These are phyloP conservation scores for Philantomba maxwellii DNA, from an alignment of 2,113 vertebrate species.

Conservation along the genomic window DNA sequence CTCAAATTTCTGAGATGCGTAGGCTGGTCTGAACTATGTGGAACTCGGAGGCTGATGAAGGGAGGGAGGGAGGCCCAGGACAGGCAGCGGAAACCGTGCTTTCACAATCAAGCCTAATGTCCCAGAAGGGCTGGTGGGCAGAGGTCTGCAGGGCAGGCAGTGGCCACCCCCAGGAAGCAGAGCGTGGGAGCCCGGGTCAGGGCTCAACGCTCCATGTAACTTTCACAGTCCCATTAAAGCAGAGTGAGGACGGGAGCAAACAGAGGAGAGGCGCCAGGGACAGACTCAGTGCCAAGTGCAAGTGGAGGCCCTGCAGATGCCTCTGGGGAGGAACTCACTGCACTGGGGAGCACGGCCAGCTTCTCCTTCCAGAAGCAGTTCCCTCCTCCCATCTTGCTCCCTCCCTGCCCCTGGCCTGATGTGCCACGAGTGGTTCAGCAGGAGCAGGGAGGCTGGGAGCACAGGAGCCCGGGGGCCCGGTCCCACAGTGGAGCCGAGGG, in stretches of 20 bases:
- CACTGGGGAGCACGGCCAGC: not conserved
- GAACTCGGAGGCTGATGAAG: not conserved
- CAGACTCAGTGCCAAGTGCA: not conserved
- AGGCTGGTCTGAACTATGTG: not conserved
- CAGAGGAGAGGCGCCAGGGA: not conserved
- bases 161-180: not conserved
- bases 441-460: not conserved
- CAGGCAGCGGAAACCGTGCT: rapidly evolving
- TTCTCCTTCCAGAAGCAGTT: not conserved
- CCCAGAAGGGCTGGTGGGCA: not conserved
- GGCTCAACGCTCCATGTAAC: rapidly evolving
- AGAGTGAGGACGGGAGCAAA: not conserved
- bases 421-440: not conserved
- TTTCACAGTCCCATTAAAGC: not conserved
- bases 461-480: not conserved
- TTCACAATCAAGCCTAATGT: not conserved
- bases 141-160: not conserved
- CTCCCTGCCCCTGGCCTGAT: not conserved
- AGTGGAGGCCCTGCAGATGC: not conserved
- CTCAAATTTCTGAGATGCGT: not conserved
- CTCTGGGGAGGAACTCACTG: not conserved
- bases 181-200: rapidly evolving
- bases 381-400: not conserved
- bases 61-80: not conserved
- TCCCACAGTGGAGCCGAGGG: not conserved